These are phyloP conservation scores for Mythimna vitellina DNA, from an alignment of 2,888 invertebrate genomes.

Conservation along the genomic window DNA sequence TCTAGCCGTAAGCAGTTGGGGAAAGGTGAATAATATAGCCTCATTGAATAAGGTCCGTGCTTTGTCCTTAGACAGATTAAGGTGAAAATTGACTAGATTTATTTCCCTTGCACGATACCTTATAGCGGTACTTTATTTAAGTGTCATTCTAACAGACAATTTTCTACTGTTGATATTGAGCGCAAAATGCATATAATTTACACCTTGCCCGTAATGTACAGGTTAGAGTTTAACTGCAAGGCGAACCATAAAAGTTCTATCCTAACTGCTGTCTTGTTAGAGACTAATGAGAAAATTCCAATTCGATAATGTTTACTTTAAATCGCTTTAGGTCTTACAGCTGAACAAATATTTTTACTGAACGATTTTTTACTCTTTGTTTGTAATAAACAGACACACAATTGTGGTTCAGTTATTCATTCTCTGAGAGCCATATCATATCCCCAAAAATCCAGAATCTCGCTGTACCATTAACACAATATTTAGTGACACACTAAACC, in stretches of 20 bases:
- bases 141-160: slow-evolving; percentile 44
- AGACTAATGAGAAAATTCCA: not conserved
- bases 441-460: too few relatives aligned
- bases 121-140: slow-evolving; percentile 57
- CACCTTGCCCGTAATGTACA: slow-evolving; percentile 8
- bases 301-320: slow-evolving; percentile 1
- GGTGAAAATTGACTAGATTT: slow-evolving; percentile 66
- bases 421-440: too few relatives aligned
- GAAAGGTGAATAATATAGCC: slow-evolving; percentile 72
- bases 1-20: slow-evolving; percentile 71
- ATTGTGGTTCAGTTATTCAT: not conserved
- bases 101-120: slow-evolving; percentile 37
- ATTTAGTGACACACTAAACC: too few relatives aligned
- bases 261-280: not conserved
- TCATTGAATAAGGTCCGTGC: slow-evolving; percentile 67
- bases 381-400: slow-evolving; percentile 1
- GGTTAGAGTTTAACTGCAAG: slow-evolving; percentile 19
- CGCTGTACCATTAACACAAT: too few relatives aligned
- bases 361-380: slow-evolving; percentile 16
- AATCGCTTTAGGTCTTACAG: slow-evolving; percentile 7
- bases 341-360: slow-evolving; percentile 22
- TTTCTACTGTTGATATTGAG: slow-evolving; percentile 49
- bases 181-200: slow-evolving; percentile 37
- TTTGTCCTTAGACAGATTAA: slow-evolving; percentile 64
- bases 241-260: slow-evolving; percentile 5